Evolutionary conservation across 2,888 invertebrate genomes (phyloP).

Genomic region (Germaria angustata): DNA sequence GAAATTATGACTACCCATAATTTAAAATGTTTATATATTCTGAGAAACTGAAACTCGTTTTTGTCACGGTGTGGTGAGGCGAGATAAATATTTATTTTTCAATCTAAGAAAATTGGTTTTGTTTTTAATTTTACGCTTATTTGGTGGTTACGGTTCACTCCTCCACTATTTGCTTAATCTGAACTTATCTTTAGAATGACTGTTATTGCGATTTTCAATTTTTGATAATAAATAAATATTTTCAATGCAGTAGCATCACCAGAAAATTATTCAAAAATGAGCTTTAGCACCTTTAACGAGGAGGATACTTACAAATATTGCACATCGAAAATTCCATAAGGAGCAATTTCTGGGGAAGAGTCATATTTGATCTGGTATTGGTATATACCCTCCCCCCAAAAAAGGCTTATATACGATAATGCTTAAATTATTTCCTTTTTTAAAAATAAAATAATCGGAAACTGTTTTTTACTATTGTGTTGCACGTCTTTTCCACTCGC

Average conservation of each 20-base stretch:
- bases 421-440: too few species aligned
- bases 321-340: too few species aligned
- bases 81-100: not conserved
- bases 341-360: too few species aligned
- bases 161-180: not conserved
- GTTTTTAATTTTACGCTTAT: too few species aligned
- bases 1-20: constrained; percentile 10
- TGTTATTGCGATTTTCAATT: not conserved
- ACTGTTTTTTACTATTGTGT: not conserved
- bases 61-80: not conserved
- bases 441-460: not conserved
- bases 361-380: too few species aligned
- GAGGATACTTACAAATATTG: too few species aligned
- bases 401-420: too few species aligned
- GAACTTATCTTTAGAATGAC: not conserved
- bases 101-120: too few species aligned
- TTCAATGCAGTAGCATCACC: not conserved
- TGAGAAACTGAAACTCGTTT: constrained; percentile 40
- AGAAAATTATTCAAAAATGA: too few species aligned
- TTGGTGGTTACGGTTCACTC: not conserved
- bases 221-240: not conserved
- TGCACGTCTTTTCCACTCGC: too few species aligned
- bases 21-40: constrained; percentile 27
- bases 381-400: too few species aligned
- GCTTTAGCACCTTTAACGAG: too few species aligned